Base-by-base conservation (phyloP, 1,140 invertebrate species). In the Macrosteles quadrilineatus region DNA sequence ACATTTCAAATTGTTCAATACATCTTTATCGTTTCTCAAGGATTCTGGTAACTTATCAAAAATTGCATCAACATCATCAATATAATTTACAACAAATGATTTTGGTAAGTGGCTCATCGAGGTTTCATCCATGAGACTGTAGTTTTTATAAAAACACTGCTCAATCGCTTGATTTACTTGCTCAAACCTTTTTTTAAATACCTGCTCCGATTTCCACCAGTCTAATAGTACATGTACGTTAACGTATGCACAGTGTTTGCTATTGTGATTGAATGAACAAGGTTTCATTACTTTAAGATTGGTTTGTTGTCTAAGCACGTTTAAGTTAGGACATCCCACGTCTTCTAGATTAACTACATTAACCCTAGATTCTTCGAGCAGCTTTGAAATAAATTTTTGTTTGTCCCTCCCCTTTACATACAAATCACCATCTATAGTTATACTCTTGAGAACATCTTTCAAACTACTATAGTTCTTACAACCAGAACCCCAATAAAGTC, bases 11-110 rank as follows among this genome's bases (percentile, higher is more conserved):
- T n/a, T 9, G 3, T 4, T 19, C n/a, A 11, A 4, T 19, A 50
- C n/a, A 21, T 50, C 47, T n/a, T 50, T 50, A 50, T 50, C 47
- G 6, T 50, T 50, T 50, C n/a, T 50, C 47, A 50, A 11, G n/a
- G 4, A 3, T 19, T 50, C 21, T 50, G 14, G 14, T 19, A 50
- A 50, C 14, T 36, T 36, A 14, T 50, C 47, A 19, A 9, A 50
- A 50, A 50, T 50, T 9, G 6, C 14, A 4, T 50, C 47, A 19
- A 50, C 47, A 50, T 50, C n/a, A 11, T 21, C 14, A 50, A 50
- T 3, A 50, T 50, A 21, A n/a, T 50, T 50, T 50, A 50, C 21
- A 19, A 50, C n/a, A 50, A 19, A 50, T 21, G 14, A 17, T 50
- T 50, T 50, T 11, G 47, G 47, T 21, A 50, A 50, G n/a, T 50